phyloP scores from a whole-genome alignment of 2,797 vertebrate species.

The Acipenser oxyrinchus region DNA sequence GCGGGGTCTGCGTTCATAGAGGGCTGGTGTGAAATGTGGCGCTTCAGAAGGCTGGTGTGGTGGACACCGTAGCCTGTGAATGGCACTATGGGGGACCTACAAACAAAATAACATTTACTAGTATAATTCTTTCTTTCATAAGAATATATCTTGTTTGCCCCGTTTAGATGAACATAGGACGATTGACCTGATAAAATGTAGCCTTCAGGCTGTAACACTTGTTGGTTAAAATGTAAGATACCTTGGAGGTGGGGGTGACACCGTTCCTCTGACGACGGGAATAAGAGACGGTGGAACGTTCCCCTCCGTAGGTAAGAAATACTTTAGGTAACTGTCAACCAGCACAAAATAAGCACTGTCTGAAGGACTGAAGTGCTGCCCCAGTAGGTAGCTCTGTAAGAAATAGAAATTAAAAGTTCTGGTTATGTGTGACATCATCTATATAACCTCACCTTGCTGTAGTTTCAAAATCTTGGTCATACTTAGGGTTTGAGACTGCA shows the following conservation, averaged over 20 bases:
- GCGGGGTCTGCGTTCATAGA: conserved; percentile 86
- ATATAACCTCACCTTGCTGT: not conserved
- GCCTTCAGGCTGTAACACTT: not conserved
- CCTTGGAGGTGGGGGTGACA: conserved; percentile 79
- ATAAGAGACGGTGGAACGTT: conserved; percentile 78
- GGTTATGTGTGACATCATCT: not conserved
- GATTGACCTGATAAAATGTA: too few species aligned
- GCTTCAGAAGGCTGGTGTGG: conserved; percentile 81
- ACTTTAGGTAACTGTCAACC: conserved; percentile 85
- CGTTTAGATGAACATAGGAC: conserved; percentile 17
- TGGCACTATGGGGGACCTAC: conserved; percentile 64
- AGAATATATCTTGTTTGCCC: not conserved
- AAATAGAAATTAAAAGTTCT: conserved; percentile 11
- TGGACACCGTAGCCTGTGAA: conserved; percentile 79
- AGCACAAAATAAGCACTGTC: conserved; percentile 88
- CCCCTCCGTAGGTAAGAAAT: conserved; percentile 87
- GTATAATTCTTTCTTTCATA: too few species aligned
- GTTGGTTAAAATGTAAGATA: conserved; percentile 27
- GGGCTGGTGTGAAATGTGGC: conserved; percentile 87
- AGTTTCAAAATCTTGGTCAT: too few species aligned
- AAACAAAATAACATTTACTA: not conserved
- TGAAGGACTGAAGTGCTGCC: conserved; percentile 61
- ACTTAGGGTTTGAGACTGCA: too few species aligned
- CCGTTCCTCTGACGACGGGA: conserved; percentile 70
- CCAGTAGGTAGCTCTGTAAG: conserved; percentile 54